Evolutionary conservation across 2,113 vertebrate genomes (phyloP).

Genomic region (Eulacestoma nigropectus): DNA sequence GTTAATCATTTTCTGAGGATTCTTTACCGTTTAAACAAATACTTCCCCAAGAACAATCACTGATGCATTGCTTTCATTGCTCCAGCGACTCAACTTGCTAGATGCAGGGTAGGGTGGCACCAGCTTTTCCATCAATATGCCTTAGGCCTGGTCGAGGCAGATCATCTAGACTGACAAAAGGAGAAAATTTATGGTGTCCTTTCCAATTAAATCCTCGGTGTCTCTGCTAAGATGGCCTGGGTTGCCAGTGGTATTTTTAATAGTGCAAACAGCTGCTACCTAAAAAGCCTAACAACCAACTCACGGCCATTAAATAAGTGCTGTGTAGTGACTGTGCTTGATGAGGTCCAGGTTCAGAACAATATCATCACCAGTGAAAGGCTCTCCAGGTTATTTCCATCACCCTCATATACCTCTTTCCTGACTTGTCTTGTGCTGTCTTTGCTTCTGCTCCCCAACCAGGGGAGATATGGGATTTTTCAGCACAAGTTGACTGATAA

Average conservation of each 20-base stretch:
- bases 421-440: rapidly evolving
- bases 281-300: background rate
- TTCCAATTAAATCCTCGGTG: background rate
- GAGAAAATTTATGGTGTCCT: background rate
- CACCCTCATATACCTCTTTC: background rate
- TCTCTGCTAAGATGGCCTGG: background rate
- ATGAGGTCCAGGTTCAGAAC: background rate
- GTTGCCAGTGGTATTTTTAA: background rate
- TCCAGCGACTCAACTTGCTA: background rate
- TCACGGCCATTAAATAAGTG: background rate
- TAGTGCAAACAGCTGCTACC: background rate
- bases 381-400: background rate
- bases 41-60: background rate
- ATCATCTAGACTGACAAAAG: background rate
- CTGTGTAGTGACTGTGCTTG: background rate
- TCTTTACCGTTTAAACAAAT: background rate
- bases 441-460: background rate
- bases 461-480: background rate
- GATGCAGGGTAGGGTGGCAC: background rate
- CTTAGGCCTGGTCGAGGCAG: background rate
- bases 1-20: background rate
- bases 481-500: background rate
- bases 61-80: background rate
- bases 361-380: background rate
- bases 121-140: background rate